phyloP scores from a whole-genome alignment of 2,888 invertebrate species.

The Trypoxylon attenuatum region DNA sequence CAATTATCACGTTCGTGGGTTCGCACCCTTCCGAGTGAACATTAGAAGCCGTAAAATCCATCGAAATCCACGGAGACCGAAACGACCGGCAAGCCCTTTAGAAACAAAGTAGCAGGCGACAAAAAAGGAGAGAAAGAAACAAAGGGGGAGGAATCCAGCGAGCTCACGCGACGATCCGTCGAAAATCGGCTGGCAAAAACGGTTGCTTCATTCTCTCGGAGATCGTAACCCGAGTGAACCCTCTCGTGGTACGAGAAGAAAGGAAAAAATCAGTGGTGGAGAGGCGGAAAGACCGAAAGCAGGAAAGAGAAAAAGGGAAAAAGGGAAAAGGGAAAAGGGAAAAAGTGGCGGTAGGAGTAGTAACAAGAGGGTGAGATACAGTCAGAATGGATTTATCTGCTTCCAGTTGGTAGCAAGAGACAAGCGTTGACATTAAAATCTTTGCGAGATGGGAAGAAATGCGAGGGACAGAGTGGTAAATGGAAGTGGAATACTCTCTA shows the following conservation, averaged over 20 bases:
- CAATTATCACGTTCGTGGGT: too few relatives aligned
- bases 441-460: conserved; percentile 13
- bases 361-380: neutral
- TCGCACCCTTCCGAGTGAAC: too few relatives aligned
- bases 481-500: neutral
- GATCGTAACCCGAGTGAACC: neutral
- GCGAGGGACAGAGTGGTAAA: neutral
- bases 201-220: conserved; percentile 4
- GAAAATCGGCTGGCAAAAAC: conserved; percentile 8
- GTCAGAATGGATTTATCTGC: conserved; percentile 31
- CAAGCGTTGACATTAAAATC: conserved; percentile 40
- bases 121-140: neutral
- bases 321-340: too few relatives aligned
- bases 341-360: neutral
- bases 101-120: conserved; percentile 8
- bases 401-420: conserved; percentile 9
- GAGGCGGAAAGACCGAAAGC: too few relatives aligned
- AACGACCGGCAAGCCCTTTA: too few relatives aligned
- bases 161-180: conserved; percentile 19
- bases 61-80: too few relatives aligned
- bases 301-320: conserved; percentile 5
- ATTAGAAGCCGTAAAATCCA: too few relatives aligned
- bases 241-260: too few relatives aligned
- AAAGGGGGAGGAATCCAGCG: too few relatives aligned
- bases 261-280: too few relatives aligned